phyloP scores from a whole-genome alignment of 1,140 invertebrate genomes.

The Camponotus pennsylvanicus region DNA sequence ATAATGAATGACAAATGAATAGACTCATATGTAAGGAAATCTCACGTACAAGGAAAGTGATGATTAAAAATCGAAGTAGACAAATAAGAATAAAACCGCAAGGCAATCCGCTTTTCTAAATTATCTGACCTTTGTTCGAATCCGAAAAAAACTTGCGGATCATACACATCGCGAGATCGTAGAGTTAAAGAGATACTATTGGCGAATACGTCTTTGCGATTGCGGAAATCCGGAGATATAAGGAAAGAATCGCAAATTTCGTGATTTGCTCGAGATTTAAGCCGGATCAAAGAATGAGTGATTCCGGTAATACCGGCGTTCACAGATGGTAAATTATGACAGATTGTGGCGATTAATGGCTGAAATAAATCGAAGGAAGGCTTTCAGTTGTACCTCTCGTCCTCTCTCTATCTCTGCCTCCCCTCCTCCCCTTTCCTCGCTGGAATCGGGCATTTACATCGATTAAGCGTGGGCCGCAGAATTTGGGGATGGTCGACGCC shows the following conservation, averaged over 20 bases:
- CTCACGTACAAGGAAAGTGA: background rate
- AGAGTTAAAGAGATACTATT: background rate
- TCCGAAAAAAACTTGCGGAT: background rate
- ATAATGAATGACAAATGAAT: background rate
- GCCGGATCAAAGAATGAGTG: slow-evolving; percentile 31
- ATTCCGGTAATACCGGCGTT: slow-evolving; percentile 45
- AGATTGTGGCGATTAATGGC: slow-evolving; percentile 53
- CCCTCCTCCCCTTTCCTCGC: background rate
- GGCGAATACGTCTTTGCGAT: background rate
- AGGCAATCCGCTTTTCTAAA: background rate
- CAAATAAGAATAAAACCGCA: background rate
- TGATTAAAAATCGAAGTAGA: background rate
- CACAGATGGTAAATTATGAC: slow-evolving; percentile 48
- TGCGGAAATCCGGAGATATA: background rate
- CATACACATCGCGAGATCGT: background rate
- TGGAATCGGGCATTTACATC: slow-evolving; percentile 68
- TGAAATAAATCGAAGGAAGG: slow-evolving; percentile 29
- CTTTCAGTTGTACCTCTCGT: background rate
- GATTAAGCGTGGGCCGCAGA: slow-evolving; percentile 78
- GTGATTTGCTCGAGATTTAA: slow-evolving; percentile 18
- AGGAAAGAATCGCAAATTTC: slow-evolving; percentile 46
- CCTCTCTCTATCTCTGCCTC: background rate
- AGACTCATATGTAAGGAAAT: background rate
- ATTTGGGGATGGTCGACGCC: slow-evolving; percentile 71
- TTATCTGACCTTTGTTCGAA: background rate